Conservation (phyloP, 2,888 invertebrate genomes). For the Slavum lentiscoides region DNA sequence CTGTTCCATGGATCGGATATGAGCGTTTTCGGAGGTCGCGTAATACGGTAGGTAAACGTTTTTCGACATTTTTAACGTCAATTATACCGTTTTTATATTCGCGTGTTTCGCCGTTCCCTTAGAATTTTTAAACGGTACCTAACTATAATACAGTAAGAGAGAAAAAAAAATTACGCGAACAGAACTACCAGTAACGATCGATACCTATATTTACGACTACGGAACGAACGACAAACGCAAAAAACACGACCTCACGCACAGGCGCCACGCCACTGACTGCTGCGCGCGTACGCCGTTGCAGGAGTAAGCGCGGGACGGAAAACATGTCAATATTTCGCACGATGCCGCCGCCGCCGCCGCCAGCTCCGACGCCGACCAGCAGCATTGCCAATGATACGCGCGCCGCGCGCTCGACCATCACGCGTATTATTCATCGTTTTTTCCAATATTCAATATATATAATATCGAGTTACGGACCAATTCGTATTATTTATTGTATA, state of each 20-base stretch:
- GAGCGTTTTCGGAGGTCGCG: constrained; percentile 65
- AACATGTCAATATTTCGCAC: constrained; percentile 47
- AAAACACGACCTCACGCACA: not conserved
- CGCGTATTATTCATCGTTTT: no score
- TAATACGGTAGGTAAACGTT: constrained; percentile 66
- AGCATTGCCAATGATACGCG: constrained; percentile 33
- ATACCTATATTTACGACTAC: not conserved
- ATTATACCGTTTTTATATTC: not conserved
- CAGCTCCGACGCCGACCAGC: not conserved
- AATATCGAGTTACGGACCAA: no score
- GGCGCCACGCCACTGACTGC: constrained; percentile 43
- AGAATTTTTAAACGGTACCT: not conserved
- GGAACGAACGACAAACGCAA: not conserved
- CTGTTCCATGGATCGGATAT: constrained; percentile 73
- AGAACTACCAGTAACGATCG: constrained; percentile 1
- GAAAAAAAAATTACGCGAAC: not conserved
- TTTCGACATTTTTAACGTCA: constrained; percentile 54
- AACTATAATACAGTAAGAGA: not conserved
- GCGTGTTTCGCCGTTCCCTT: not conserved
- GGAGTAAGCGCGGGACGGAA: constrained; percentile 23
- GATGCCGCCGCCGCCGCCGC: constrained; percentile 8
- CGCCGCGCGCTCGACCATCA: no score
- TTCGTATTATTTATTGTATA: no score
- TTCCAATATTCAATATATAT: no score
- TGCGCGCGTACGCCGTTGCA: no score